Evolutionary conservation across 2,888 invertebrate species (phyloP).

Genomic region (Trichopoda pennipes): DNA sequence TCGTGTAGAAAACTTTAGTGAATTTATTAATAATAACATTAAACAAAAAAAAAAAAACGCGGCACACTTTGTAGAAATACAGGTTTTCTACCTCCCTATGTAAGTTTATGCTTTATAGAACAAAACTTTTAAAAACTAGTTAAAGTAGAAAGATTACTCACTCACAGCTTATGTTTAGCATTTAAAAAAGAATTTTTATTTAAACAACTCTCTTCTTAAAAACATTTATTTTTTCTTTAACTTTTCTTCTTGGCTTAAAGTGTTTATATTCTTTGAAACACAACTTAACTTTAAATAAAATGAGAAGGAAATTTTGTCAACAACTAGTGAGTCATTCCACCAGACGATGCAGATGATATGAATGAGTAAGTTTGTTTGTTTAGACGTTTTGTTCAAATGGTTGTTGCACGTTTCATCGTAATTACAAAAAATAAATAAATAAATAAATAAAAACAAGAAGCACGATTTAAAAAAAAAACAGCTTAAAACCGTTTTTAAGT

Average conservation of each 20-base stretch:
- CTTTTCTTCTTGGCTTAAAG: constrained; percentile 9
- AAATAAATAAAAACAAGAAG: constrained; percentile 68
- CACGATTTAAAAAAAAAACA: constrained; percentile 67
- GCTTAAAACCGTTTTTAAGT: constrained; percentile 51
- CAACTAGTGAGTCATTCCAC: constrained; percentile 64
- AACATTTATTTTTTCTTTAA: background rate
- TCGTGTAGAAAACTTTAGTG: constrained; percentile 22
- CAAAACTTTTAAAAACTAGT: constrained; percentile 35
- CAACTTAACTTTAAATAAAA: constrained; percentile 9
- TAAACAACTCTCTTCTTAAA: constrained; percentile 23
- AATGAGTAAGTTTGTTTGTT: constrained; percentile 60
- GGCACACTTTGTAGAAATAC: constrained; percentile 10
- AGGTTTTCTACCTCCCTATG: constrained; percentile 33
- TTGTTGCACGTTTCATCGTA: constrained; percentile 63
- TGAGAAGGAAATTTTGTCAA: constrained; percentile 58
- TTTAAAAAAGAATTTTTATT: constrained; percentile 30
- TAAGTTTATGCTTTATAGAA: constrained; percentile 13
- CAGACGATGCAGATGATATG: constrained; percentile 26
- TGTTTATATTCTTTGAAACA: constrained; percentile 48
- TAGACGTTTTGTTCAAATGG: constrained; percentile 35
- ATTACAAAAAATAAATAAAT: constrained; percentile 41
- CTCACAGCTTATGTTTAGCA: constrained; percentile 23
- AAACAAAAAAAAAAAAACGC: constrained; percentile 10
- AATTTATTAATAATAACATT: constrained; percentile 19
- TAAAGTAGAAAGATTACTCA: constrained; percentile 60